phyloP scores from a whole-genome alignment of 1,140 invertebrate genomes.

The Drosophila grimshawi region DNA sequence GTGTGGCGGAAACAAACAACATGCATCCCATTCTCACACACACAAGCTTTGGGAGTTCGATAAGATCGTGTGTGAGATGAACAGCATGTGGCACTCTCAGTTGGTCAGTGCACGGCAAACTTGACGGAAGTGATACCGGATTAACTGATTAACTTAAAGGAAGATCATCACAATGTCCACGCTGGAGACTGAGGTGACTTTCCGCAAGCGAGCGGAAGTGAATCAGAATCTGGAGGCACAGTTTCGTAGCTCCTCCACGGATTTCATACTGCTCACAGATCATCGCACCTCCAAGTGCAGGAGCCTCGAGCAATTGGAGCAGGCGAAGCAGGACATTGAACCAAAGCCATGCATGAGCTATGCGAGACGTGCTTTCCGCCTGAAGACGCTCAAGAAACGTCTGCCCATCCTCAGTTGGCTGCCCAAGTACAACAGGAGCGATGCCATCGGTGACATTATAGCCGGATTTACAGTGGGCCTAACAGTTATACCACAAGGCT shows the following conservation, averaged over 20 bases:
- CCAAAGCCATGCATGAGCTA: constrained; percentile 36
- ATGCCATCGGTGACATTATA: constrained; percentile 89
- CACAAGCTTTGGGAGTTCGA: constrained; percentile 54
- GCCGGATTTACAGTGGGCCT: constrained; percentile 95
- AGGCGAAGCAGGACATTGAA: constrained; percentile 41
- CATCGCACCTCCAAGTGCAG: constrained; percentile 74
- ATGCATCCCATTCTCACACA: constrained; percentile 63
- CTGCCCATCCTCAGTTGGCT: constrained; percentile 91
- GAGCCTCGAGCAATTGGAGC: constrained; percentile 71
- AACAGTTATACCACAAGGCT: constrained; percentile 92
- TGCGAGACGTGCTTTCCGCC: constrained; percentile 69
- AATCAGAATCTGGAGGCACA: constrained; percentile 65
- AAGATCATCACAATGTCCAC: constrained; percentile 67
- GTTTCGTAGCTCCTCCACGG: constrained; percentile 66
- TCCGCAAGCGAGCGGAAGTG: constrained; percentile 72
- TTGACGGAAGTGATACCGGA: constrained; percentile 22
- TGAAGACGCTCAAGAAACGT: constrained; percentile 89
- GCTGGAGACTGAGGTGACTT: constrained; percentile 71
- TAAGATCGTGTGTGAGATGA: constrained; percentile 48
- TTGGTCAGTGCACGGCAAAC: constrained; percentile 14
- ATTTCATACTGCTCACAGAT: constrained; percentile 76
- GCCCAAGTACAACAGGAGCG: constrained; percentile 88
- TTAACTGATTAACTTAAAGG: not conserved
- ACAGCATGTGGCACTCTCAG: constrained; percentile 61
- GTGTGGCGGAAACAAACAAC: constrained; percentile 74